phyloP scores from a whole-genome alignment of 2,113 vertebrate genomes.

The Typhlomys cinereus region DNA sequence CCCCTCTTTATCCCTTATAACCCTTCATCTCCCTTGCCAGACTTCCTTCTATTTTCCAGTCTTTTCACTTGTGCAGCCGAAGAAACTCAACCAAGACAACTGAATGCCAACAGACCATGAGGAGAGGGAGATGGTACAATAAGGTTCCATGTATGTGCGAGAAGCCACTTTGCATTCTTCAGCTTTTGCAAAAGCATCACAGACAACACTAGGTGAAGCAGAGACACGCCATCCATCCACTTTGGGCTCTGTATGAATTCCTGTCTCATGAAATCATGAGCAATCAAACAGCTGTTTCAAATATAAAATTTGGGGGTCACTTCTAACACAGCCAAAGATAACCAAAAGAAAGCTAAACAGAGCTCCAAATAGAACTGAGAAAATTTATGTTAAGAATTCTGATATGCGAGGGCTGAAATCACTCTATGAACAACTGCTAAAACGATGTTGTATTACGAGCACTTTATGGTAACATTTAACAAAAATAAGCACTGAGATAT shows the following conservation, averaged over 20 bases:
- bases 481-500: slow-evolving; percentile 53
- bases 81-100: not conserved
- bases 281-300: slow-evolving; percentile 2
- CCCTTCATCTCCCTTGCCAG: too few relatives aligned
- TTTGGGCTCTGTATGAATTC: not conserved
- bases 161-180: not conserved
- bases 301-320: not conserved
- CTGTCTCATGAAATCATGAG: not conserved
- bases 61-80: too few relatives aligned
- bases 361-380: not conserved
- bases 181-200: not conserved
- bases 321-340: not conserved
- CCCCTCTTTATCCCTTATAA: too few relatives aligned
- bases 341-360: not conserved
- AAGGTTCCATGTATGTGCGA: not conserved
- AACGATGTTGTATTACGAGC: slow-evolving; percentile 20
- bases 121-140: not conserved
- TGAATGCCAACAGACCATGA: not conserved
- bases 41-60: too few relatives aligned
- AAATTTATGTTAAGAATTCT: not conserved
- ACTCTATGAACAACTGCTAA: slow-evolving; percentile 21
- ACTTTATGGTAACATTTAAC: slow-evolving; percentile 47
- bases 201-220: not conserved
- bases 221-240: not conserved
- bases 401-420: not conserved